Evolutionary conservation across 2,113 vertebrate genomes (phyloP).

Genomic region (Ochotona princeps): DNA sequence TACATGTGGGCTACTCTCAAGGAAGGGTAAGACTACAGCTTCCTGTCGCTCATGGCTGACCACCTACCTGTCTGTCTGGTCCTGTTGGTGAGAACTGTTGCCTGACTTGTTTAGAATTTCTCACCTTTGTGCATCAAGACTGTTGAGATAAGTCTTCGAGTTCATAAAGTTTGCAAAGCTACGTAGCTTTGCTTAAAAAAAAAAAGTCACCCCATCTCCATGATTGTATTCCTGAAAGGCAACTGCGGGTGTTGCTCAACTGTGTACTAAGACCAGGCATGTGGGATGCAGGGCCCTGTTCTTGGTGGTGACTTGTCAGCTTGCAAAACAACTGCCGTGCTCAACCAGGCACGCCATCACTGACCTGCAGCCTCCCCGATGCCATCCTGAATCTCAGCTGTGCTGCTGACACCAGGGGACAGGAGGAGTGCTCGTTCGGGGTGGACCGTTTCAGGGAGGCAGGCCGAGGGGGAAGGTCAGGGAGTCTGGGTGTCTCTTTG

Average conservation of each 20-base stretch:
- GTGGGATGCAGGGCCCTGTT: background rate
- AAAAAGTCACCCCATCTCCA: background rate
- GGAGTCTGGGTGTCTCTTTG: background rate
- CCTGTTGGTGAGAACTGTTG: background rate
- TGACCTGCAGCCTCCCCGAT: accelerated
- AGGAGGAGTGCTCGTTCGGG: background rate
- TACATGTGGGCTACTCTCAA: background rate
- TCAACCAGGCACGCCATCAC: accelerated
- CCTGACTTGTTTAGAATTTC: background rate
- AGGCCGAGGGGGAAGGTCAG: background rate
- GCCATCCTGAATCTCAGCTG: background rate
- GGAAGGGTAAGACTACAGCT: background rate
- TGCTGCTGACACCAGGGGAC: accelerated
- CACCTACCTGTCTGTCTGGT: background rate
- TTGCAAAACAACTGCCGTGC: background rate
- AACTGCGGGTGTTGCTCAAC: accelerated
- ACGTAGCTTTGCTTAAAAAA: background rate
- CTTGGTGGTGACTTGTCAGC: background rate
- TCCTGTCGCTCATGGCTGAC: background rate
- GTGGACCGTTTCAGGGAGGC: too few species aligned
- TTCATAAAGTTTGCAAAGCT: background rate
- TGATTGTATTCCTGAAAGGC: background rate
- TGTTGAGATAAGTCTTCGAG: background rate
- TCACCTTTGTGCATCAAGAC: background rate
- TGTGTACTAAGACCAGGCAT: background rate